These are phyloP conservation scores for Athripsodes cinereus DNA, from an alignment of 2,888 invertebrate genomes.

Conservation along the genomic window DNA sequence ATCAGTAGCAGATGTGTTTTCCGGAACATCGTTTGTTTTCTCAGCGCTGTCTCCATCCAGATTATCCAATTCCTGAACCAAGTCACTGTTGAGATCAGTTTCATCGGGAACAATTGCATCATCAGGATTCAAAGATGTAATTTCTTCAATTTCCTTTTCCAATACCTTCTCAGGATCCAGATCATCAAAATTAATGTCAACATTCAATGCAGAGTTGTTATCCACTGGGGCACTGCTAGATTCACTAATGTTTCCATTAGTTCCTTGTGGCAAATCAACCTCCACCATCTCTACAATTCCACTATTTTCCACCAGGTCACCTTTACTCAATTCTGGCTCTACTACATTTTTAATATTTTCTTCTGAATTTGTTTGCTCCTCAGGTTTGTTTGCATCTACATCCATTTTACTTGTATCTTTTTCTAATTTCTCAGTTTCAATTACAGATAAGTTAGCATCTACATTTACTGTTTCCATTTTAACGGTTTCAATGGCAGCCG, in stretches of 20 bases:
- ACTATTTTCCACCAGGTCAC: not conserved
- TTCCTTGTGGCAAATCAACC: not conserved
- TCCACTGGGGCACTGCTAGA: not conserved
- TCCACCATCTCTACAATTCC: not conserved
- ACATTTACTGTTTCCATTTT: not conserved
- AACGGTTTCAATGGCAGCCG: not conserved
- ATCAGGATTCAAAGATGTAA: slow-evolving; percentile 19
- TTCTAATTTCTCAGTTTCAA: not conserved
- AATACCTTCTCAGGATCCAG: slow-evolving; percentile 24
- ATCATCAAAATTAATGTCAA: slow-evolving; percentile 13
- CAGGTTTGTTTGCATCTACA: slow-evolving; percentile 14
- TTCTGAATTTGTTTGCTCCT: not conserved
- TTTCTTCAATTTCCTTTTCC: slow-evolving; percentile 23
- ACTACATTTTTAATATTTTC: too few species aligned
- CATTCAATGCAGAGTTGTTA: slow-evolving; percentile 3
- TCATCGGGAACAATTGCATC: slow-evolving; percentile 6
- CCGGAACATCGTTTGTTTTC: slow-evolving; percentile 11
- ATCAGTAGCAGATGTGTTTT: slow-evolving; percentile 11
- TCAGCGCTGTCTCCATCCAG: slow-evolving; percentile 14
- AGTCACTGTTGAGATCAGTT: slow-evolving; percentile 7
- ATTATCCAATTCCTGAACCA: slow-evolving; percentile 7
- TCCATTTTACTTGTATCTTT: not conserved
- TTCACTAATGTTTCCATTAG: not conserved
- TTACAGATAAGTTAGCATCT: not conserved
- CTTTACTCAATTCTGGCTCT: too few species aligned